phyloP scores from a whole-genome alignment of 2,888 invertebrate genomes.

The Parasteatoda lunata region DNA sequence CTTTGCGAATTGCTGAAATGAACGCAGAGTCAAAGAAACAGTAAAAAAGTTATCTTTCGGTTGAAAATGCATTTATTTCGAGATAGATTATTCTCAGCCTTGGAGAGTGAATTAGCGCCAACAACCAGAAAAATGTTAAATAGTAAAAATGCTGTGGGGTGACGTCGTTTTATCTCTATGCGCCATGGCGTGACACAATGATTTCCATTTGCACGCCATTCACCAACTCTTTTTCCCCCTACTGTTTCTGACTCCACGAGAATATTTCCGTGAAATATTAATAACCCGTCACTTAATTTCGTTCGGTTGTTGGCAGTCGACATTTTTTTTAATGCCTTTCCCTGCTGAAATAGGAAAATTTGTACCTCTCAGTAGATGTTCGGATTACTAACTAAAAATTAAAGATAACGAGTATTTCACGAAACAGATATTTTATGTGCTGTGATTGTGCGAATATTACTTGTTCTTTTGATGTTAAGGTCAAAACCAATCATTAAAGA shows the following conservation, averaged over 20 bases:
- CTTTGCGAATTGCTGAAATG: no score
- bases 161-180: background rate
- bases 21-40: no score
- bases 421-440: background rate
- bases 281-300: constrained; percentile 47
- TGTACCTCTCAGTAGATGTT: background rate
- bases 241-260: background rate
- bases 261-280: constrained; percentile 32
- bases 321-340: background rate
- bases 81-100: no score
- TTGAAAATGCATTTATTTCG: no score
- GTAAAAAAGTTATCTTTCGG: no score
- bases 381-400: background rate
- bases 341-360: background rate
- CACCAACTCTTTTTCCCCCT: background rate
- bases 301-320: background rate
- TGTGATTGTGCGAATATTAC: no score
- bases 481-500: no score
- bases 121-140: background rate
- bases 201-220: constrained; percentile 5
- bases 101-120: background rate
- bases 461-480: no score
- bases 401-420: background rate
- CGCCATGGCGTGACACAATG: background rate
- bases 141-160: background rate